Evolutionary conservation across 1,140 invertebrate species (phyloP).

Genomic region (Proales similis): DNA sequence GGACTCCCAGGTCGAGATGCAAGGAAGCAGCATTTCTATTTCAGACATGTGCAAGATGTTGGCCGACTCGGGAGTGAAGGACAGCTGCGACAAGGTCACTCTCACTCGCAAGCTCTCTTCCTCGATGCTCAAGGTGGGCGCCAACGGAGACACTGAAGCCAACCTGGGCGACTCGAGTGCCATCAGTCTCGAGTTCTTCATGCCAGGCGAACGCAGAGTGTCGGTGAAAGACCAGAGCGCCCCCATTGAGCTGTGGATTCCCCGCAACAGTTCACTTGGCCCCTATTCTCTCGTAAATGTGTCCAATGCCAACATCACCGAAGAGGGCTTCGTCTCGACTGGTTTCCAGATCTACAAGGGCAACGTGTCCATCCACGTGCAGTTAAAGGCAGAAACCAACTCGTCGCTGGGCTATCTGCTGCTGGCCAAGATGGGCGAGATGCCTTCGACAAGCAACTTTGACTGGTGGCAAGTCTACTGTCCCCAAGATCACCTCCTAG

Average conservation of each 20-base stretch:
- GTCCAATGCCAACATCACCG: background rate
- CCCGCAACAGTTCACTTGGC: slow-evolving; percentile 7
- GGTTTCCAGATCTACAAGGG: slow-evolving; percentile 8
- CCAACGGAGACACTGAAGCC: slow-evolving; percentile 25
- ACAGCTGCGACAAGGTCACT: slow-evolving; percentile 3
- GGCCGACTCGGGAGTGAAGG: too few relatives aligned
- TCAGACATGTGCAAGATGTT: too few relatives aligned
- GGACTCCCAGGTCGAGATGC: too few relatives aligned
- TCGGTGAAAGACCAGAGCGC: background rate
- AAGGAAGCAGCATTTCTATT: too few relatives aligned
- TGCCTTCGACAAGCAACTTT: background rate
- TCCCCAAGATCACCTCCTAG: background rate
- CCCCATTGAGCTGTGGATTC: slow-evolving; percentile 25
- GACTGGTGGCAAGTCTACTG: slow-evolving; percentile 10
- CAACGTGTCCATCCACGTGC: slow-evolving; percentile 7
- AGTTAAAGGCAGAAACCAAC: background rate
- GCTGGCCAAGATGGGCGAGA: slow-evolving; percentile 1
- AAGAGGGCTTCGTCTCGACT: background rate
- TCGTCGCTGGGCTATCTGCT: slow-evolving; percentile 1
- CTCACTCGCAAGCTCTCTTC: slow-evolving; percentile 1
- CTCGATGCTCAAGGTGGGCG: slow-evolving; percentile 1
- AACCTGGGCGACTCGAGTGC: slow-evolving; percentile 30
- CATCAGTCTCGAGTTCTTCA: slow-evolving; percentile 8
- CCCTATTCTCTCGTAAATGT: background rate
- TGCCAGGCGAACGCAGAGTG: background rate